phyloP scores from a whole-genome alignment of 30 jellyfish, hydroid and myxozoan genomes.

The Aurelia coerulea region DNA sequence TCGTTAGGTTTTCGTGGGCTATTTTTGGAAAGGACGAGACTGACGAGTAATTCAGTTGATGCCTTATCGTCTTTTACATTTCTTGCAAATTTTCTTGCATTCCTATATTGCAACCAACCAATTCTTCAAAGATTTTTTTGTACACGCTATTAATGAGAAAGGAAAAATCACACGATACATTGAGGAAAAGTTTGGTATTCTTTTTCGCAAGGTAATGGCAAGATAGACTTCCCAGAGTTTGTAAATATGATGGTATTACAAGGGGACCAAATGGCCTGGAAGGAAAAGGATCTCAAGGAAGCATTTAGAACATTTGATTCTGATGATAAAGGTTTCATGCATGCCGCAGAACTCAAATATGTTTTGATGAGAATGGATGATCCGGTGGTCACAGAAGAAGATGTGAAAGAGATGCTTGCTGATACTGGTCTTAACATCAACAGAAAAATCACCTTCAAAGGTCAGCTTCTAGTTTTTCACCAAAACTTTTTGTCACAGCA shows the following conservation, averaged over 20 bases:
- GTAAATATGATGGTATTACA: constrained; percentile 91
- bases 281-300: constrained; percentile 89
- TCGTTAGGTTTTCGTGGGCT: no score
- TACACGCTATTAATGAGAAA: no score
- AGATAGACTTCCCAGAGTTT: constrained; percentile 92
- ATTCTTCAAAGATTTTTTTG: no score
- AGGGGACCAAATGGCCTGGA: constrained; percentile 99
- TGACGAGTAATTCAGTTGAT: no score
- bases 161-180: no score
- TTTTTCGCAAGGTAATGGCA: constrained; percentile 89
- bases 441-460: constrained; percentile 84
- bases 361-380: constrained; percentile 92
- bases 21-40: no score
- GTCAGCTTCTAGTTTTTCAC: constrained; percentile 13
- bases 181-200: no score
- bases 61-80: no score
- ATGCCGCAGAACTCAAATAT: constrained; percentile 87
- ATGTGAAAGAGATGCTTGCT: constrained; percentile 78
- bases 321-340: constrained; percentile 90
- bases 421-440: constrained; percentile 70
- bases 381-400: constrained; percentile 66
- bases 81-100: no score
- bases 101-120: no score
- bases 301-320: constrained; percentile 95
- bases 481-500: no score